Conservation (phyloP, 2,797 vertebrate genomes). For the Argyrosomus regius region DNA sequence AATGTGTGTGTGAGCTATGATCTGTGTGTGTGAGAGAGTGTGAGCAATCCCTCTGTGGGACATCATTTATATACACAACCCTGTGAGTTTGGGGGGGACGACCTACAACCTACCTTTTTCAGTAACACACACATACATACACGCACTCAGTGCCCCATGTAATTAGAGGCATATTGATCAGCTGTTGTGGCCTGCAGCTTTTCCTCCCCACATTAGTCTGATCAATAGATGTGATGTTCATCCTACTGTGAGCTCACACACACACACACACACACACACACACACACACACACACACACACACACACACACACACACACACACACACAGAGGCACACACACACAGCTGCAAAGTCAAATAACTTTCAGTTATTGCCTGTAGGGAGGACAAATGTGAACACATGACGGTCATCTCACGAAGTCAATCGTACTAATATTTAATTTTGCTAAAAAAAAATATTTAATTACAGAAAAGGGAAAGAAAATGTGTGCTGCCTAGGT, state of each 20-base stretch:
- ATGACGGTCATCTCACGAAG: constrained; percentile 53
- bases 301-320: constrained; percentile 34
- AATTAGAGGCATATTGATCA: constrained; percentile 87
- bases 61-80: constrained; percentile 81
- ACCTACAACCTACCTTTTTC: constrained; percentile 39
- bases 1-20: constrained; percentile 18
- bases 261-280: background rate
- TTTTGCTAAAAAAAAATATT: background rate
- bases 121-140: constrained; percentile 46
- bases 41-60: constrained; percentile 61
- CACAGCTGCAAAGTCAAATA: constrained; percentile 58
- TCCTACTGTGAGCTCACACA: constrained; percentile 62
- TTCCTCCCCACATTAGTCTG: constrained; percentile 84
- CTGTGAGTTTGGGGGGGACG: constrained; percentile 62
- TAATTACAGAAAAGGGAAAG: no score
- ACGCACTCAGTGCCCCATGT: constrained; percentile 58
- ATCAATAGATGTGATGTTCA: constrained; percentile 88
- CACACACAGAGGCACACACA: constrained; percentile 27
- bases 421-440: constrained; percentile 7
- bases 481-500: background rate
- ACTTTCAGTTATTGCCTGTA: constrained; percentile 69
- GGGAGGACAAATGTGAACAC: constrained; percentile 65
- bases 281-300: constrained; percentile 18
- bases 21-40: constrained; percentile 51
- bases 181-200: constrained; percentile 79